Percentiles rank a stretch among this genome's conserved stretches.
Evolutionary conservation across 2,888 invertebrate genomes (phyloP).

Genomic region (Rhagium mordax): DNA sequence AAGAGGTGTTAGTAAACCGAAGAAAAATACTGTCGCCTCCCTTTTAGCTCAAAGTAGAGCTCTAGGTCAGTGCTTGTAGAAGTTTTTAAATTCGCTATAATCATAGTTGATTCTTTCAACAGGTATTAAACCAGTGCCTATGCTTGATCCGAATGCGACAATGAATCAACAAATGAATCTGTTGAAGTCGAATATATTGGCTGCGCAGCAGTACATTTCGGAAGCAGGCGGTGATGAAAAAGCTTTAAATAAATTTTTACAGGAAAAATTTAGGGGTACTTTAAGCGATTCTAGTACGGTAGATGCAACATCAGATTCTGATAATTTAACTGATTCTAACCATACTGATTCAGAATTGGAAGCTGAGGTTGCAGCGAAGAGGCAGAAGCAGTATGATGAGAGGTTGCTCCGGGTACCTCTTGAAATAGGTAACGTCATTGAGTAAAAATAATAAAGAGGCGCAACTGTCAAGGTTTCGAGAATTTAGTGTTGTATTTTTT

Average conservation of each 20-base stretch:
- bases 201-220: slow-evolving; percentile 77
- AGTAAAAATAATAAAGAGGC: not conserved
- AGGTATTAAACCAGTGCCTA: slow-evolving; percentile 81
- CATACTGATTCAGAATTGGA: slow-evolving; percentile 75
- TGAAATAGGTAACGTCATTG: slow-evolving; percentile 69
- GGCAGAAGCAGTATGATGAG: slow-evolving; percentile 73
- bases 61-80: slow-evolving; percentile 70
- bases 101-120: not conserved
- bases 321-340: slow-evolving; percentile 75
- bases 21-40: slow-evolving; percentile 94
- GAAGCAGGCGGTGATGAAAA: slow-evolving; percentile 68
- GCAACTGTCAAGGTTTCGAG: too few relatives aligned
- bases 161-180: slow-evolving; percentile 75
- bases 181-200: slow-evolving; percentile 75
- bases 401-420: slow-evolving; percentile 78
- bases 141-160: slow-evolving; percentile 73
- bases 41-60: slow-evolving; percentile 89
- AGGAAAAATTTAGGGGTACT: slow-evolving; percentile 75
- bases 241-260: slow-evolving; percentile 69
- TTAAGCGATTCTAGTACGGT: slow-evolving; percentile 73
- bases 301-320: slow-evolving; percentile 75
- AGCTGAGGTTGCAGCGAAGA: slow-evolving; percentile 66
- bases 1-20: slow-evolving; percentile 90
- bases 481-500: too few relatives aligned
- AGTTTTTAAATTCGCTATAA: not conserved